Evolutionary conservation across 2,113 vertebrate genomes (phyloP).

Genomic region (Accipiter virgatus): DNA sequence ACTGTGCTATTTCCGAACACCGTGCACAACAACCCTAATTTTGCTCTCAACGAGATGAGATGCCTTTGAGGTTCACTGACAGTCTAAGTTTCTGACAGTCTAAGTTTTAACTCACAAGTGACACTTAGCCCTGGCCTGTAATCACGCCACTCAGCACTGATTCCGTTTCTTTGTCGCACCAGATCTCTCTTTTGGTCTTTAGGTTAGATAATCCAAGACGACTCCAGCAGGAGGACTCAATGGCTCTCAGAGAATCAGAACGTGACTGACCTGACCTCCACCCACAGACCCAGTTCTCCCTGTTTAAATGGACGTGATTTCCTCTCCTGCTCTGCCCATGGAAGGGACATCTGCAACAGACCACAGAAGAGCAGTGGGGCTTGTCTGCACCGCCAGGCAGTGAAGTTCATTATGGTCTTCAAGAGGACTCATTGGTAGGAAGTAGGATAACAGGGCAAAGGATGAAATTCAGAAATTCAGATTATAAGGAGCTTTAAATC

Average conservation of each 20-base stretch:
- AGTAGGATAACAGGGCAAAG: background rate
- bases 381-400: background rate
- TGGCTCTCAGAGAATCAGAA: background rate
- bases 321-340: background rate
- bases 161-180: background rate
- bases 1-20: conserved; percentile 28
- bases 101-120: background rate
- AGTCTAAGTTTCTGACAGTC: background rate
- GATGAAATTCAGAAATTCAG: background rate
- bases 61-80: background rate
- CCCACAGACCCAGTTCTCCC: background rate
- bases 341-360: background rate
- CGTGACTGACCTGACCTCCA: background rate
- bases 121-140: background rate
- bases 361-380: background rate
- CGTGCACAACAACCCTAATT: background rate
- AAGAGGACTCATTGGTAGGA: background rate
- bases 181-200: background rate
- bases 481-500: background rate
- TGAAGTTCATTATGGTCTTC: background rate
- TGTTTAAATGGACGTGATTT: background rate
- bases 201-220: background rate
- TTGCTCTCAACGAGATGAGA: background rate
- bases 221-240: accelerated
- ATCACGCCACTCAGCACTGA: background rate